Evolutionary conservation across 2,113 vertebrate species (phyloP).

Genomic region (Hypocryptadius cinnamomeus): DNA sequence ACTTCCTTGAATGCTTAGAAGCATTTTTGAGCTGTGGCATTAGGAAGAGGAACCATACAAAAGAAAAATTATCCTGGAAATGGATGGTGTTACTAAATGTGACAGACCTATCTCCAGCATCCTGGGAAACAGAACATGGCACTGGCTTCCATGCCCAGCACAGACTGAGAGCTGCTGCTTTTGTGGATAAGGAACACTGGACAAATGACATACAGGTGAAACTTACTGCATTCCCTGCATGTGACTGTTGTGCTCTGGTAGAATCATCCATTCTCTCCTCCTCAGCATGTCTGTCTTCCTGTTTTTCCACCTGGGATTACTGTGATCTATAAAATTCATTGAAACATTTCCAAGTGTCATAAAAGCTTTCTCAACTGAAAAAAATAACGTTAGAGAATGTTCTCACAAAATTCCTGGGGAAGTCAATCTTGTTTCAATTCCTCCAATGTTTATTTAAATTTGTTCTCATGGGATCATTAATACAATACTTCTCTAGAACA

Average conservation of each 20-base stretch:
- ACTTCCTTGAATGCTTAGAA: background rate
- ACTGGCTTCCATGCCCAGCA: background rate
- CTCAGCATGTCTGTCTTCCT: background rate
- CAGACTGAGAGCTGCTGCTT: background rate
- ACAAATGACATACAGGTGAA: background rate
- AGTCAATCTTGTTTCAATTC: background rate
- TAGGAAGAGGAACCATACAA: background rate
- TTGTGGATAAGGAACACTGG: background rate
- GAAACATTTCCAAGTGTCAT: background rate
- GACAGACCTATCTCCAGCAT: rapidly evolving
- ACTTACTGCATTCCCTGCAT: rapidly evolving
- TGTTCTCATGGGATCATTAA: background rate
- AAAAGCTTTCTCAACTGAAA: background rate
- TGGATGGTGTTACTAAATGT: background rate
- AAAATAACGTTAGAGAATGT: background rate
- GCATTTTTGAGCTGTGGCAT: background rate
- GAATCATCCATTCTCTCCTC: background rate
- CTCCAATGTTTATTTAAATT: background rate
- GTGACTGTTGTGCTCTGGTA: background rate
- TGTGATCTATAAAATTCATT: background rate
- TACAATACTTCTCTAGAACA: background rate
- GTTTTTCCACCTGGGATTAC: background rate
- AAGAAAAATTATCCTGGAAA: background rate
- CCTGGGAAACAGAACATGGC: background rate
- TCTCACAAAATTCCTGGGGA: background rate